Evolutionary conservation across 37 sponge, comb jelly and placozoan species (phyloP).

Genomic region (Tethya wilhelma): DNA sequence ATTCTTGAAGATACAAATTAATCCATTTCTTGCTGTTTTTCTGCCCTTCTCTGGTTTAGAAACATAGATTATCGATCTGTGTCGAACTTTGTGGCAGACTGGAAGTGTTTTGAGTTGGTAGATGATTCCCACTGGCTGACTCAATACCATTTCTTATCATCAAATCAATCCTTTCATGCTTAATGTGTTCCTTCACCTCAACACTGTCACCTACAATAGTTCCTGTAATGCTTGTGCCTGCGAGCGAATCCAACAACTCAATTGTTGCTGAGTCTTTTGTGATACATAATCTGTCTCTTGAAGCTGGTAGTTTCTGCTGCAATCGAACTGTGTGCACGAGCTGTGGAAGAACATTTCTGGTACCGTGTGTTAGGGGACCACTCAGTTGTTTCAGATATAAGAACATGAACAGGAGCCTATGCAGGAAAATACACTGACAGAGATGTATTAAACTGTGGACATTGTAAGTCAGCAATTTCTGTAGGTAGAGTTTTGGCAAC

Average conservation of each 20-base stretch:
- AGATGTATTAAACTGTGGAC: background rate
- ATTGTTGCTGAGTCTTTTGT: too few species aligned
- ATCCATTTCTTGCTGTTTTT: background rate
- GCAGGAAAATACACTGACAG: background rate
- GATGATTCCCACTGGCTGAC: background rate
- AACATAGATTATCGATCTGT: background rate
- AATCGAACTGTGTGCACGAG: background rate
- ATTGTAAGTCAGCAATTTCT: background rate
- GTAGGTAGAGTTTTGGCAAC: background rate
- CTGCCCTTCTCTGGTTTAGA: background rate
- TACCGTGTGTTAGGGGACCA: constrained; percentile 25
- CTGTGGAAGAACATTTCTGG: constrained; percentile 4
- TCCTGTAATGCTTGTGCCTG: background rate
- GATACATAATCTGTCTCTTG: background rate
- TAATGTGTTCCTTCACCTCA: background rate
- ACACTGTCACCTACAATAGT: background rate
- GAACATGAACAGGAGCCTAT: too few species aligned
- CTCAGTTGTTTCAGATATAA: constrained; percentile 6
- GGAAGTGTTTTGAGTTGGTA: background rate
- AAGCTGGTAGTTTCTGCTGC: background rate
- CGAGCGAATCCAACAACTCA: too few species aligned
- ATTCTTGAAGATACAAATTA: background rate
- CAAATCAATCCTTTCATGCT: background rate
- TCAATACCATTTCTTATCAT: background rate
- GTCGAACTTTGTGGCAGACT: background rate